Evolutionary conservation across 2,888 invertebrate genomes (phyloP), one percentile per base, ranked within the genome.

Genomic region (Dermolepida albohirtum): DNA sequence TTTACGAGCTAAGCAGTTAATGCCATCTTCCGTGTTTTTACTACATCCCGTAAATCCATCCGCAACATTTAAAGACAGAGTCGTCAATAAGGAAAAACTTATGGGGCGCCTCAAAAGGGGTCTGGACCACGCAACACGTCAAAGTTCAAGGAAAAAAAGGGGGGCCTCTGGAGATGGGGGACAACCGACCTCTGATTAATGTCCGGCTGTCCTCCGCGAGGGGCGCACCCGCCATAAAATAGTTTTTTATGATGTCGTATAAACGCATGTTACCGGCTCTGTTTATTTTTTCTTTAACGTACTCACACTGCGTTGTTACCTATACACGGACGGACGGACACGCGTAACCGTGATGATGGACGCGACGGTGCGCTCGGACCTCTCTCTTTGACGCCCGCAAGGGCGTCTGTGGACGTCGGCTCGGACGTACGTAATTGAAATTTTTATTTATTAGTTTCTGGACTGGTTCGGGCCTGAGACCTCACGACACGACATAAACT

Each of bases 211-310:
- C 64, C 67, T 66, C 64, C 68, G 27, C 44, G 59, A 29, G 41
- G 67, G 65, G 55, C 64, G 70, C 62, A 34, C 34, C 68, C 70
- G 71, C 70, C 66, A 71, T 71, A 71, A 71, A 71, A 70, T 71
- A 70, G 68, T 71, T 71, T 67, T 71, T 71, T 71, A 71, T 66
- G 71, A 68, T 55, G 70, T 68, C 71, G 71, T 71, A 71, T 71
- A 71, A 59, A 70, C 70, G 68, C 71, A 70, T 71, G 71, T 71
- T 70, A 70, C 59, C 70, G 69, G 51, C 57, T 70, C 64, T 71
- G 71, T 71, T 71, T 71, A 71, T 69, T 69, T 69, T 69, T 69
- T 66, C 44, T 47, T 59, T 59, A 59, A 59, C 59, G 44, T 59
- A 44, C 44, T 47, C 29, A 12, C 14, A 47, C 34, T 34, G 34